Evolutionary conservation across 2,888 invertebrate species (phyloP).

Genomic region (Spodoptera picta): DNA sequence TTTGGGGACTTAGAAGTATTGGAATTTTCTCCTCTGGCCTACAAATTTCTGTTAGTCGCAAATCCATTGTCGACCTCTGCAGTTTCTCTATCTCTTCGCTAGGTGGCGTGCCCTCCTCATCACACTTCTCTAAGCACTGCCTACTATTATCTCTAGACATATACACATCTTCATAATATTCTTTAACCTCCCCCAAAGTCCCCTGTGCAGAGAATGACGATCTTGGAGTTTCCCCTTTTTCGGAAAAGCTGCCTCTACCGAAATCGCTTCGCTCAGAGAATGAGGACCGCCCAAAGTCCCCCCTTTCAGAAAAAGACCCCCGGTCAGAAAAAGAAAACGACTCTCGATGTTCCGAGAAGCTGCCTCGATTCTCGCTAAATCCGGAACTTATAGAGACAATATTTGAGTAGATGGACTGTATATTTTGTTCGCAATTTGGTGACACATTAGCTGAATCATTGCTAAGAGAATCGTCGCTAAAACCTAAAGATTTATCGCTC

Average conservation of each 20-base stretch:
- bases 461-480: constrained; percentile 92
- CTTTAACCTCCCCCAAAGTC: constrained; percentile 79
- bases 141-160: constrained; percentile 77
- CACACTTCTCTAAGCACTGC: constrained; percentile 74
- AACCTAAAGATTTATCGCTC: constrained; percentile 91
- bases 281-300: constrained; percentile 80
- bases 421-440: constrained; percentile 87
- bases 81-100: constrained; percentile 79
- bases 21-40: constrained; percentile 78
- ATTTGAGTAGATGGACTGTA: constrained; percentile 85
- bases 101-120: constrained; percentile 68
- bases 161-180: constrained; percentile 79
- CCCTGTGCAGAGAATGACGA: constrained; percentile 85
- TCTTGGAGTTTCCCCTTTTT: constrained; percentile 83
- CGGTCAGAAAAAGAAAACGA: constrained; percentile 85
- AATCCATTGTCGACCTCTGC: constrained; percentile 82
- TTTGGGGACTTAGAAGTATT: constrained; percentile 79
- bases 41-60: constrained; percentile 79
- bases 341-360: constrained; percentile 84
- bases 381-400: constrained; percentile 89
- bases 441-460: constrained; percentile 89
- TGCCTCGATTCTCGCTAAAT: constrained; percentile 88
- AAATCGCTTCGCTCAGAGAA: constrained; percentile 89
- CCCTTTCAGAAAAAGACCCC: constrained; percentile 84
- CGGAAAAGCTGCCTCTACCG: constrained; percentile 81